phyloP scores from a whole-genome alignment of 2,888 invertebrate genomes.

The Furcula furcula region DNA sequence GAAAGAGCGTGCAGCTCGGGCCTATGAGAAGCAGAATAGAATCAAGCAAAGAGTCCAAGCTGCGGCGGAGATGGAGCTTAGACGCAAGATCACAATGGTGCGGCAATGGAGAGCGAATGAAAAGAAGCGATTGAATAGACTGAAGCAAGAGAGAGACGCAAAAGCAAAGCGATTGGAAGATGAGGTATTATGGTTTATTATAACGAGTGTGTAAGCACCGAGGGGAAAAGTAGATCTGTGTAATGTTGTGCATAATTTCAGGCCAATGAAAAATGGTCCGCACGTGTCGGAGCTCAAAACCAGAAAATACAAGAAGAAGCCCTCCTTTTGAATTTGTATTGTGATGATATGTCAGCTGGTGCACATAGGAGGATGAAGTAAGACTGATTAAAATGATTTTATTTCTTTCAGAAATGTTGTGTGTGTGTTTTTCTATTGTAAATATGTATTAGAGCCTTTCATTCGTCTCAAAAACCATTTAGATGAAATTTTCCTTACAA shows the following conservation, averaged over 20 bases:
- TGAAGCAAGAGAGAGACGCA: constrained; percentile 56
- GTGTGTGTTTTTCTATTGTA: too few species aligned
- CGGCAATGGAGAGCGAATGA: constrained; percentile 68
- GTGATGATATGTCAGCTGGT: constrained; percentile 63
- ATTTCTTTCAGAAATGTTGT: too few species aligned
- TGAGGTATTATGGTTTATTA: too few species aligned
- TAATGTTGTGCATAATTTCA: constrained; percentile 30
- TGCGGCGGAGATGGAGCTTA: constrained; percentile 67
- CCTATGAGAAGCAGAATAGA: constrained; percentile 54
- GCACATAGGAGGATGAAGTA: constrained; percentile 58
- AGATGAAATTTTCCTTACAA: not conserved
- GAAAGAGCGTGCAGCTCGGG: constrained; percentile 50
- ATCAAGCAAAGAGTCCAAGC: constrained; percentile 71
- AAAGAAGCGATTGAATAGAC: constrained; percentile 55
- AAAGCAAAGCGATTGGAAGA: constrained; percentile 51
- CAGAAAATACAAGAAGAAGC: constrained; percentile 64
- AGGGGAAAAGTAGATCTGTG: too few species aligned
- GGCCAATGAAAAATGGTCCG: constrained; percentile 68
- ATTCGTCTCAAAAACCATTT: not conserved
- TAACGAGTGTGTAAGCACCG: too few species aligned
- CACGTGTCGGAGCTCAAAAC: constrained; percentile 61
- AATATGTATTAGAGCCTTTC: too few species aligned
- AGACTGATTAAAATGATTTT: constrained; percentile 9
- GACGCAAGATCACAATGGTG: constrained; percentile 71
- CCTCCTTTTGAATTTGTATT: constrained; percentile 59